Evolutionary conservation across 2,888 invertebrate genomes (phyloP), one percentile per base, ranked within the genome.

Genomic region (Allolobophora icterica): DNA sequence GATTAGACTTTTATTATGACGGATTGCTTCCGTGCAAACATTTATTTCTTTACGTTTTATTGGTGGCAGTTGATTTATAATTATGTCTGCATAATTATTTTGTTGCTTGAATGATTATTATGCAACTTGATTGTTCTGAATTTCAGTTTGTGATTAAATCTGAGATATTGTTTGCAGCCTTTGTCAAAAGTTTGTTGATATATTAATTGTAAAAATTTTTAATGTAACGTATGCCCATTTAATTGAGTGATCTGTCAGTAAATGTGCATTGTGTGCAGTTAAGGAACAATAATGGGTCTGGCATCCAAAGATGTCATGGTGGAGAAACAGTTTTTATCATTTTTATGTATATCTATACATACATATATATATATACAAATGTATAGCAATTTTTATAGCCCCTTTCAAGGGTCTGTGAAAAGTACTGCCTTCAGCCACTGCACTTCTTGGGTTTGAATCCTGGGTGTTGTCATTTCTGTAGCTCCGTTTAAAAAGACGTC

Each of bases 1-100:
- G 71, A 71, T 71, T 71, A n/a, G 71, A 71, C 71, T n/a, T 11
- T 71, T 71, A 71, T 71, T n/a, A n/a, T 71, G n/a, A 71, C n/a
- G 1, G 17, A 71, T 71, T 52, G 52, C 52, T 52, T 52, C 52
- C 11, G 3, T 71, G 71, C n/a, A n/a, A 30, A n/a, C 71, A n/a
- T 0, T 71, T 71, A 21, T 52, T 71, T n/a, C 0, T 71, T 71
- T 71, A 71, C 0, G 4, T 71, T 71, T 24, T 8, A n/a, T 71
- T 71, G 6, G 71, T 71, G 71, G n/a, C 71, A n/a, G 2, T n/a
- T 71, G 30, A 71, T n/a, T 71, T 13, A 71, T n/a, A n/a, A n/a
- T 71, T 71, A n/a, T 52, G 21, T 71, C n/a, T 71, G 30, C 13
- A n/a, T n/a, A n/a, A n/a, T n/a, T n/a, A 71, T 71, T 30, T 71